Conservation (phyloP, 2,113 vertebrate genomes). For the Fulica atra region DNA sequence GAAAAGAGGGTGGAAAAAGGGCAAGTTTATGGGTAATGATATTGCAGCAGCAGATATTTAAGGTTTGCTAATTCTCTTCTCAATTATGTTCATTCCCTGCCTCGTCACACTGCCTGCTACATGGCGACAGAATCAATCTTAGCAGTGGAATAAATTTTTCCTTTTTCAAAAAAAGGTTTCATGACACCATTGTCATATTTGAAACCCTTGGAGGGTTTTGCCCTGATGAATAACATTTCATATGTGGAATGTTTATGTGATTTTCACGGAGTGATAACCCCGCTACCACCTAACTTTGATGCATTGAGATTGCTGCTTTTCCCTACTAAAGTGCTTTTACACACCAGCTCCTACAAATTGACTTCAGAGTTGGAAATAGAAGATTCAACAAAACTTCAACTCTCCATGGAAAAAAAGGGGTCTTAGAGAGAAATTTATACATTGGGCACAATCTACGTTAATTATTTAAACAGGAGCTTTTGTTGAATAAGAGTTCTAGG, state of each 20-base stretch:
- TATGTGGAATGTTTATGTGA: slow-evolving; percentile 85
- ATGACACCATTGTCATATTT: slow-evolving; percentile 79
- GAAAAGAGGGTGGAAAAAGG: slow-evolving; percentile 86
- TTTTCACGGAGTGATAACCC: slow-evolving; percentile 81
- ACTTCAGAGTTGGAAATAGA: slow-evolving; percentile 79
- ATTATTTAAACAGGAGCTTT: slow-evolving; percentile 51
- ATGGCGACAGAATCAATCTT: slow-evolving; percentile 81
- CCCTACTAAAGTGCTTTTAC: slow-evolving; percentile 81
- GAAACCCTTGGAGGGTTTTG: slow-evolving; percentile 74
- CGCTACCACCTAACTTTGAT: slow-evolving; percentile 77
- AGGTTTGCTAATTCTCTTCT: slow-evolving; percentile 92
- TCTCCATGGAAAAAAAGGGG: slow-evolving; percentile 48
- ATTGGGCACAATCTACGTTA: slow-evolving; percentile 46
- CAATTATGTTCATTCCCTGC: slow-evolving; percentile 81
- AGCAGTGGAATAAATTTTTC: slow-evolving; percentile 72
- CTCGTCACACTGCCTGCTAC: slow-evolving; percentile 72
- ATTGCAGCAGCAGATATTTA: slow-evolving; percentile 93
- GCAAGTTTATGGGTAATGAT: slow-evolving; percentile 99
- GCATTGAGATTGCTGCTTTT: slow-evolving; percentile 77
- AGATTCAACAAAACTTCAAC: slow-evolving; percentile 74
- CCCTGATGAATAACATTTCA: slow-evolving; percentile 85
- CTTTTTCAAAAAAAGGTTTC: slow-evolving; percentile 72
- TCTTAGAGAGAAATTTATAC: slow-evolving; percentile 71
- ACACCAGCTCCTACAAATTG: slow-evolving; percentile 79
- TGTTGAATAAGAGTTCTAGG: slow-evolving; percentile 42